Evolutionary conservation across 2,113 vertebrate genomes (phyloP), one percentile per base, ranked within the genome.

Genomic region (Amia ocellicauda): DNA sequence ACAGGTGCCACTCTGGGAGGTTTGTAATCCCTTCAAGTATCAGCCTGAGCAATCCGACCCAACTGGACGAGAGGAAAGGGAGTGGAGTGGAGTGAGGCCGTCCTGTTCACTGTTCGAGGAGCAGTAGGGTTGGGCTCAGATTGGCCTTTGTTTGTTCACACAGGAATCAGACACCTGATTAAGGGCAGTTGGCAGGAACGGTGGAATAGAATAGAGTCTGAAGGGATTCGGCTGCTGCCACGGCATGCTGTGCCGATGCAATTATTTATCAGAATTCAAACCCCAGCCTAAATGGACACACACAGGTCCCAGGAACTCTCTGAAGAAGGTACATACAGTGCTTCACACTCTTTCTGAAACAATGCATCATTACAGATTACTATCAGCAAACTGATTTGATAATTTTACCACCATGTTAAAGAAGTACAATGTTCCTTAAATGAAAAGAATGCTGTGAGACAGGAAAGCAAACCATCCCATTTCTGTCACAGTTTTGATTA

Each of bases 191-290:
- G 60, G 64, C 41, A 47, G 58, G 2, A 67, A 49, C 72, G 63
- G 45, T 71, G 82, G 79, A 86, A 80, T 86, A 78, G 77, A 89
- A 84, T 82, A 70, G 64, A 75, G 79, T 80, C 79, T 75, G 76
- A 69, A 70, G 64, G 58, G 52, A 64, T 75, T 65, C 70, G 62
- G 64, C 66, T 71, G 81, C 74, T 83, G 79, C 78, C 73, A 74
- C 73, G 74, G 68, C 92, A 90, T 93, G 91, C 86, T 79, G 90
- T 76, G 90, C 73, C 71, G 78, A 77, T 79, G 93, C 91, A 95
- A 91, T 92, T 36, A 36, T 5, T 75, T 67, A 78, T 84, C 78
- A 85, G 75, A 59, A 17, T 64, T 42, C 69, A 55, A 75, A 20
- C 14, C 36, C 14, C 50, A 42, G 13, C 28, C n/a, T 50, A 74